phyloP scores from a whole-genome alignment of 1,140 invertebrate genomes.

The Anthonomus grandis region DNA sequence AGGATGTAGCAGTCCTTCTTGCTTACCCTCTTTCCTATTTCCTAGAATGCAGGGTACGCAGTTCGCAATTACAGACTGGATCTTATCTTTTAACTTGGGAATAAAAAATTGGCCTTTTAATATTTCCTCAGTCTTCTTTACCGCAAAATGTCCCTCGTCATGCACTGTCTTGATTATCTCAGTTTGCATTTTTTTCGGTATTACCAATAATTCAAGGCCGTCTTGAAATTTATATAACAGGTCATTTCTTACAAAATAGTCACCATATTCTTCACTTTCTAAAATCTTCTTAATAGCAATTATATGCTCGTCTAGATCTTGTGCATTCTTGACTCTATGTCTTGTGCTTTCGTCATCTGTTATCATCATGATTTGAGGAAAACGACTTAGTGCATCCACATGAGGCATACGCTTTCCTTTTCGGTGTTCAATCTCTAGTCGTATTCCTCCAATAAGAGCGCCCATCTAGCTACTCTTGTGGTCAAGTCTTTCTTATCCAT shows the following conservation, averaged over 20 bases:
- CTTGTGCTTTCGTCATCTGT: conserved; percentile 17
- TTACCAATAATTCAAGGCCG: conserved; percentile 24
- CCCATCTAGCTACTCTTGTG: conserved; percentile 42
- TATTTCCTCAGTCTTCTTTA: conserved; percentile 44
- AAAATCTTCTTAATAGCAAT: conserved; percentile 29
- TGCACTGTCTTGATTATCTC: conserved; percentile 32
- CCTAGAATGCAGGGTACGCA: conserved; percentile 47
- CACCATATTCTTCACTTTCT: conserved; percentile 27
- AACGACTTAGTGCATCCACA: conserved; percentile 48
- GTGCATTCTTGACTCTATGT: conserved; percentile 18
- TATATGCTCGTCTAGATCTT: conserved; percentile 33
- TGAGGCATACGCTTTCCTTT: conserved; percentile 46
- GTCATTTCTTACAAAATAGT: conserved; percentile 31
- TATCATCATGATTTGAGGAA: conserved; percentile 34
- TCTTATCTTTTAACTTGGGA: conserved; percentile 38
- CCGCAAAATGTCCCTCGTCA: conserved; percentile 32
- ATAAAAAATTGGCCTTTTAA: conserved; percentile 47
- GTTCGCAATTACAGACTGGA: conserved; percentile 39
- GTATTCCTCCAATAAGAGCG: conserved; percentile 41
- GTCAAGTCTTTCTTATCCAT: conserved; percentile 39
- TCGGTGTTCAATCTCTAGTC: conserved; percentile 45
- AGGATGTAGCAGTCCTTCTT: conserved; percentile 40
- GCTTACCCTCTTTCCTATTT: conserved; percentile 47
- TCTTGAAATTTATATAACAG: conserved; percentile 28
- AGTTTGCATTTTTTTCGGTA: conserved; percentile 25